Conservation (phyloP, 2,113 vertebrate species). For the Halichoerus grypus region DNA sequence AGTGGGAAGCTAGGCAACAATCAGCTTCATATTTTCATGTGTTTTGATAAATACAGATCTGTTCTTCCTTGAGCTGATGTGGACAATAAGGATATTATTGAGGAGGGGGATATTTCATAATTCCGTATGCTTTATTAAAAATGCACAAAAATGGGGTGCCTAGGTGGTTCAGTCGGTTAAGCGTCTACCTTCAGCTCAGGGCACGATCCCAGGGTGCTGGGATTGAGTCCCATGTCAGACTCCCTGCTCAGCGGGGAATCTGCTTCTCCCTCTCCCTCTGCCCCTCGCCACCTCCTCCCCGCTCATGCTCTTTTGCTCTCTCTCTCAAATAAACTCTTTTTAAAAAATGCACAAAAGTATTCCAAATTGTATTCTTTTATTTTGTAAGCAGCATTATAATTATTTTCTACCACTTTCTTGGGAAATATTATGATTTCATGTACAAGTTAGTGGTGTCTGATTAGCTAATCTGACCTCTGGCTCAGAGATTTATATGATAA, state of each 20-base stretch:
- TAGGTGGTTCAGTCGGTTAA: background rate
- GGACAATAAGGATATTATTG: background rate
- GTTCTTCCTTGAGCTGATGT: background rate
- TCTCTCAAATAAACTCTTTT: background rate
- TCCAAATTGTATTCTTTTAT: background rate
- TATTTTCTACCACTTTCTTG: slow-evolving; percentile 2
- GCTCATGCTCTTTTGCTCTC: background rate
- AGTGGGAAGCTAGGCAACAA: background rate
- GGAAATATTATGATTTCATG: background rate
- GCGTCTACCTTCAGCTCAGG: background rate
- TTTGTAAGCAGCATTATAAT: background rate
- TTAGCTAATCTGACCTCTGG: background rate
- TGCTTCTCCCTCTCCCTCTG: background rate
- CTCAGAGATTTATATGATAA: background rate
- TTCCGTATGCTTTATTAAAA: background rate
- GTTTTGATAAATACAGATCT: background rate
- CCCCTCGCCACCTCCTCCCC: too few relatives aligned
- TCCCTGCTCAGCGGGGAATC: background rate
- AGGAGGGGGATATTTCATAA: background rate
- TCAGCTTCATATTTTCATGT: background rate
- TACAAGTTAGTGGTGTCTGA: background rate
- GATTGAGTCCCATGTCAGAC: background rate
- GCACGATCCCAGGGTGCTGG: background rate
- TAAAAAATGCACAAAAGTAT: background rate
- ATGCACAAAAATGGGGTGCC: background rate